Percentiles rank a stretch among this genome's conserved stretches.
These are phyloP conservation scores for Conchocele bisecta DNA, from an alignment of 2,888 invertebrate species.

Conservation along the genomic window DNA sequence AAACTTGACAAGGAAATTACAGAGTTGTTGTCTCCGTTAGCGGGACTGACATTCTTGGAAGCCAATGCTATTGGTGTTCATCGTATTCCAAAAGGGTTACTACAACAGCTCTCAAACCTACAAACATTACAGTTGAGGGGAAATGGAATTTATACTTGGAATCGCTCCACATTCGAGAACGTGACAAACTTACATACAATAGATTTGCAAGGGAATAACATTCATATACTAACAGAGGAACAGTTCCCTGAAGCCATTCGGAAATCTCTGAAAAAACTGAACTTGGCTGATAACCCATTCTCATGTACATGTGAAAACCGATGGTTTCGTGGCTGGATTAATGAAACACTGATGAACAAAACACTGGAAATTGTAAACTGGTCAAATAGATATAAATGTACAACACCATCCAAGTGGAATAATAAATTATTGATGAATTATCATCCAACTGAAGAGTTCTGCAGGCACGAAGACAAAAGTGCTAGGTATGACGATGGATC, in stretches of 20 bases:
- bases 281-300: conserved; percentile 20
- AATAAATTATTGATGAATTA: neutral
- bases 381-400: neutral
- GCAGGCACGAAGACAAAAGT: neutral
- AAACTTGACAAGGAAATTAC: too few species aligned
- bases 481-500: too few species aligned
- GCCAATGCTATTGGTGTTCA: neutral
- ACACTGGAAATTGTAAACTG: neutral
- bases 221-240: neutral
- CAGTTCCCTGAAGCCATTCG: conserved; percentile 3
- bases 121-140: neutral
- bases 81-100: neutral
- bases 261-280: neutral
- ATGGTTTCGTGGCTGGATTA: conserved; percentile 27
- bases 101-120: neutral
- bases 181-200: neutral
- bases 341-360: too few species aligned
- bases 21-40: too few species aligned
- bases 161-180: neutral
- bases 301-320: conserved; percentile 18
- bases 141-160: neutral
- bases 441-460: neutral
- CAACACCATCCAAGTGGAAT: neutral
- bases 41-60: too few species aligned
- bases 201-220: conserved; percentile 6